Evolutionary conservation across 53 echinoderm and acorn worm genomes (phyloP).

Genomic region (Crossaster papposus): DNA sequence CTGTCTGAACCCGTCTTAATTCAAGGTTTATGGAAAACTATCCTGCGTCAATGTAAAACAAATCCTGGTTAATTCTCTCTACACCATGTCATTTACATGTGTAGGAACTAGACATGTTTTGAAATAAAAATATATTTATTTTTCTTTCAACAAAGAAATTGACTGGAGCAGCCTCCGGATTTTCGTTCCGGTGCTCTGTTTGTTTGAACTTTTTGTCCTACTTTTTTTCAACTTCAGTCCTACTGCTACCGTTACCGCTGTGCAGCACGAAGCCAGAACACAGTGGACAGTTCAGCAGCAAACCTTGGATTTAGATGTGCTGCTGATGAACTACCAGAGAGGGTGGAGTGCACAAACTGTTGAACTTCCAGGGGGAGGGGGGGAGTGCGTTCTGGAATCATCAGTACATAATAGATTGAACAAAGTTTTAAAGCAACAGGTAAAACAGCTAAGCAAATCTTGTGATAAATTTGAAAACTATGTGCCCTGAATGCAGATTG

Average conservation of each 20-base stretch:
- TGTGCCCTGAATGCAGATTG: no score
- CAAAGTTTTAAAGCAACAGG: no score
- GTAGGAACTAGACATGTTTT: background rate
- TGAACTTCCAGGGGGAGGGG: constrained; percentile 13
- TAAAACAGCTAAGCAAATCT: no score
- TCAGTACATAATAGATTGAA: background rate
- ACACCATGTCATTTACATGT: background rate
- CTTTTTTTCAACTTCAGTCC: constrained; percentile 60
- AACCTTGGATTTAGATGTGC: constrained; percentile 97
- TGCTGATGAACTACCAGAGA: constrained; percentile 76
- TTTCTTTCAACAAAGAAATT: constrained; percentile 1
- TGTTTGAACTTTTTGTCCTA: no score
- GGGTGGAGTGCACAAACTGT: constrained; percentile 83
- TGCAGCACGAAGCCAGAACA: constrained; percentile 95
- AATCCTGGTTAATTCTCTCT: no score
- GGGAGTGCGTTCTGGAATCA: background rate
- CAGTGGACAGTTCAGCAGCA: constrained; percentile 91
- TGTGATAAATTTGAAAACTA: no score
- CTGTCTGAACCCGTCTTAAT: no score
- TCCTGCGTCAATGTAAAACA: no score
- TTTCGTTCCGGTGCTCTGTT: no score
- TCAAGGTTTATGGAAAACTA: no score
- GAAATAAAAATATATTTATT: background rate
- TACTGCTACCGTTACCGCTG: constrained; percentile 99
- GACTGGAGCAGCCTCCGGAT: no score